Base-by-base conservation (phyloP, 2,888 invertebrate species). In the Tethea ocularis region DNA sequence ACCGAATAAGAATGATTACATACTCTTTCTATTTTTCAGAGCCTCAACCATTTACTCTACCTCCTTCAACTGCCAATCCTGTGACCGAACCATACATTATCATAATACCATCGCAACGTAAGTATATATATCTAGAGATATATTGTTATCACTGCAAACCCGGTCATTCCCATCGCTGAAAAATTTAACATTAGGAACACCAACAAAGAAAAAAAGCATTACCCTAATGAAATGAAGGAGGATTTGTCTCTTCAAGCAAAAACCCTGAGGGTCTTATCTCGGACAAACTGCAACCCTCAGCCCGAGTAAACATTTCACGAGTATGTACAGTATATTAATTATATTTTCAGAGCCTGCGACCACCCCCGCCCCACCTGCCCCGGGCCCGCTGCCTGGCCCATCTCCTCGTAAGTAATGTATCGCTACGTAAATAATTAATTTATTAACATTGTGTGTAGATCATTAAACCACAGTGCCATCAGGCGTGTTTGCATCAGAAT, bases 301-400 rank as follows among this genome's bases (percentile, higher is more conserved):
- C 7, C 24, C n/a, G 26, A n/a, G 52, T 52, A 23, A 53, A 53
- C 24, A 26, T n/a, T 24, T 13, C 22, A 23, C 52, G 24, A 23
- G 24, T 24, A 29, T 15, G 13, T n/a, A 20, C 46, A 51, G 22
- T 26, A 24, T 17, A 26, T 57, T 17, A 57, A 17, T 22, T 57
- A 60, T 62, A 13, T 29, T 52, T n/a, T 58, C 63, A 52, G 59
- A 38, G 24, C 61, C 52, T 24, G 66, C 38, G 57, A 60, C 56
- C 53, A 62, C 23, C 65, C 65, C 29, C 54, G 56, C n/a, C 70
- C 67, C 61, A 62, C 62, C 66, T 38, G 57, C 61, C n/a, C 71
- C 68, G 23, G 82, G 85, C 5, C 89, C 90, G 0, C 75, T 91
- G 0, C 91, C 91, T 0, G 91, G 90, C 62, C 89, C 89, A 4